A percentile compares a stretch with the other conserved stretches of the same genome.
Conservation (phyloP, 1,140 invertebrate genomes). For the Drosophila rufa region DNA sequence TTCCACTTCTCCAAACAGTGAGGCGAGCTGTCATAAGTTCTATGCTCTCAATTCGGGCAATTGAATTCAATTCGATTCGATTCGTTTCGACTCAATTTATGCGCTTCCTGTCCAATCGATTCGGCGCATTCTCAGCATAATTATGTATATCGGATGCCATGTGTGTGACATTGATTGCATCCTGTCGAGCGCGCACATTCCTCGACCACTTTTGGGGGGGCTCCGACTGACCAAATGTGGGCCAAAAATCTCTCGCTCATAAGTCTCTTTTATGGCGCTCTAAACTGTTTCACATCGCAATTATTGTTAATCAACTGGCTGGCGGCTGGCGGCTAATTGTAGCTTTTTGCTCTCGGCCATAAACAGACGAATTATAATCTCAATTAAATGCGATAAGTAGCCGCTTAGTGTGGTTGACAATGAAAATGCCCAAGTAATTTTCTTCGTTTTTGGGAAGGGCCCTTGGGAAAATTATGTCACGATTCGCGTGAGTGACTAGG, state of each 20-base stretch:
- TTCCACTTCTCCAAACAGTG: not conserved
- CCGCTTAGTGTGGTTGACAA: slow-evolving; percentile 46
- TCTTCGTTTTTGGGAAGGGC: slow-evolving; percentile 7
- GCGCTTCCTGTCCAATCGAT: slow-evolving; percentile 69
- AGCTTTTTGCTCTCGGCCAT: slow-evolving; percentile 17
- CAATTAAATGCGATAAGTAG: slow-evolving; percentile 63
- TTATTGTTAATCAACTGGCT: slow-evolving; percentile 51
- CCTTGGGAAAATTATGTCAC: slow-evolving; percentile 12
- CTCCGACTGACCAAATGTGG: slow-evolving; percentile 45
- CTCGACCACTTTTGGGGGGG: slow-evolving; percentile 51
- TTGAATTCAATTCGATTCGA: slow-evolving; percentile 4
- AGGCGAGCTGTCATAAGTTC: slow-evolving; percentile 38
- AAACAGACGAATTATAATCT: slow-evolving; percentile 58
- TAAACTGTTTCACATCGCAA: slow-evolving; percentile 58
- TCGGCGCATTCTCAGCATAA: slow-evolving; percentile 49
- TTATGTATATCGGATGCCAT: slow-evolving; percentile 32
- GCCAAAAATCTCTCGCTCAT: slow-evolving; percentile 39
- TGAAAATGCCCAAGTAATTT: slow-evolving; percentile 37
- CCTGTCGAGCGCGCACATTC: slow-evolving; percentile 52
- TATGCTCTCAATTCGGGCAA: slow-evolving; percentile 33
- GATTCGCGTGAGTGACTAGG: not conserved
- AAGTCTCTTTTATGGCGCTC: slow-evolving; percentile 59
- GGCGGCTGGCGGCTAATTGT: slow-evolving; percentile 38
- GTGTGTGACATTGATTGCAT: slow-evolving; percentile 56
- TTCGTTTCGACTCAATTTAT: slow-evolving; percentile 58